phyloP scores from a whole-genome alignment of 2,888 invertebrate genomes.

The Drosophila picticornis region DNA sequence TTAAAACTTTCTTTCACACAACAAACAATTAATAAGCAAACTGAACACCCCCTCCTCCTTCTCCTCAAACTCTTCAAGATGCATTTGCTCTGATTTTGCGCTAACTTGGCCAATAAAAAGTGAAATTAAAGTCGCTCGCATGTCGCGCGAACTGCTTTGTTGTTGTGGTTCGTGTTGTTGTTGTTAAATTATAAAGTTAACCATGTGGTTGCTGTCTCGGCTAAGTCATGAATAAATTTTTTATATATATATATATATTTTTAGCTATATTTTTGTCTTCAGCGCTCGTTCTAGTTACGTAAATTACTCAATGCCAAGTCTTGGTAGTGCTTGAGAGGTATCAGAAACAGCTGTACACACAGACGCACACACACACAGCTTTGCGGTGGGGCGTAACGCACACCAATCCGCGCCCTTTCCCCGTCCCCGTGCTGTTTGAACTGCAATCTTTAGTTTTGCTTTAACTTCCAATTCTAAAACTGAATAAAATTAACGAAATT shows the following conservation, averaged over 20 bases:
- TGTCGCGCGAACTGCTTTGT: constrained; percentile 28
- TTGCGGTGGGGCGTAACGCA: constrained; percentile 1
- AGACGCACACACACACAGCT: constrained; percentile 7
- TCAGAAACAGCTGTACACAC: constrained; percentile 35
- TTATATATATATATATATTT: neutral
- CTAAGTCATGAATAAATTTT: neutral
- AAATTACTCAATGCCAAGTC: constrained; percentile 14
- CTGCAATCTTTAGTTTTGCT: neutral
- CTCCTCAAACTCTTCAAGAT: neutral
- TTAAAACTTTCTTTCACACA: constrained; percentile 74
- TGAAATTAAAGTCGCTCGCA: constrained; percentile 66
- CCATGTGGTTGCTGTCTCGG: constrained; percentile 19
- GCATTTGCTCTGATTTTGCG: constrained; percentile 32
- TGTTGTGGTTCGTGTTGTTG: neutral
- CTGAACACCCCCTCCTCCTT: neutral
- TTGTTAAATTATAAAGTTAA: constrained; percentile 47
- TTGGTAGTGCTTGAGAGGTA: constrained; percentile 2
- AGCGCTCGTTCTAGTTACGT: constrained; percentile 37
- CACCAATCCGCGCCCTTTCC: neutral
- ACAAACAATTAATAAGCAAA: constrained; percentile 60
- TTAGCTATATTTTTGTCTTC: neutral
- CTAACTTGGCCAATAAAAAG: constrained; percentile 59
- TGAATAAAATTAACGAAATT: neutral
- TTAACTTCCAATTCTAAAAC: neutral
- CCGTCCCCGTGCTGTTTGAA: no score